Evolutionary conservation across 2,888 invertebrate genomes (phyloP).

Genomic region (Agrypnus murinus): DNA sequence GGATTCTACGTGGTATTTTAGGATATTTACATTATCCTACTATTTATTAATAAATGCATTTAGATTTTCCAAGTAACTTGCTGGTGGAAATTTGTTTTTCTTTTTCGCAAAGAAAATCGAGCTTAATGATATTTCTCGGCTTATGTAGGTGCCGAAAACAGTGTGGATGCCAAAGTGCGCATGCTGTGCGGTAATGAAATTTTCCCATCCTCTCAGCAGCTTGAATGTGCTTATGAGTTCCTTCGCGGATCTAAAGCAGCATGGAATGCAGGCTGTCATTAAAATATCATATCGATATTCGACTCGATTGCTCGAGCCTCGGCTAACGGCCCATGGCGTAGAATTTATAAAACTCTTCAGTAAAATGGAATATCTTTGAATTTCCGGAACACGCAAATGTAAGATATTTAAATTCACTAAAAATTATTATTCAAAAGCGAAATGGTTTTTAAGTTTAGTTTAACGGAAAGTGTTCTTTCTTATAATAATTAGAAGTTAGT

Average conservation of each 20-base stretch:
- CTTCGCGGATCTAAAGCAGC: slow-evolving; percentile 36
- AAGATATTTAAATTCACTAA: slow-evolving; percentile 6
- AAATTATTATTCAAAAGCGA: neutral
- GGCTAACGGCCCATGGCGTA: slow-evolving; percentile 5
- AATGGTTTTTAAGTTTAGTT: too few species aligned
- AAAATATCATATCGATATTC: slow-evolving; percentile 50
- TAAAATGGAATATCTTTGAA: slow-evolving; percentile 22
- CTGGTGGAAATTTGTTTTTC: neutral
- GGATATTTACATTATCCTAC: too few species aligned
- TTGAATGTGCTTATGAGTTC: slow-evolving; percentile 45
- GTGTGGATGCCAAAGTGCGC: slow-evolving; percentile 40
- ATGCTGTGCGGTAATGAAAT: slow-evolving; percentile 42
- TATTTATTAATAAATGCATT: slow-evolving; percentile 8
- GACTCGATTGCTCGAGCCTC: slow-evolving; percentile 16
- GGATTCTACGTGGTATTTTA: too few species aligned
- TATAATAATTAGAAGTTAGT: too few species aligned
- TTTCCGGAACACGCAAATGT: slow-evolving; percentile 16
- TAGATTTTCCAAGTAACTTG: neutral
- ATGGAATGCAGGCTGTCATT: slow-evolving; percentile 46
- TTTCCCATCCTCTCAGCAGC: slow-evolving; percentile 31
- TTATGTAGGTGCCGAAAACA: slow-evolving; percentile 22
- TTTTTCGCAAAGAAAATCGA: slow-evolving; percentile 4
- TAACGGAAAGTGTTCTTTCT: too few species aligned
- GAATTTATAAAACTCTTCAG: slow-evolving; percentile 37
- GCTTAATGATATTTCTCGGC: slow-evolving; percentile 3